Evolutionary conservation across 2,888 invertebrate genomes (phyloP).

Genomic region (Macropis europaea): DNA sequence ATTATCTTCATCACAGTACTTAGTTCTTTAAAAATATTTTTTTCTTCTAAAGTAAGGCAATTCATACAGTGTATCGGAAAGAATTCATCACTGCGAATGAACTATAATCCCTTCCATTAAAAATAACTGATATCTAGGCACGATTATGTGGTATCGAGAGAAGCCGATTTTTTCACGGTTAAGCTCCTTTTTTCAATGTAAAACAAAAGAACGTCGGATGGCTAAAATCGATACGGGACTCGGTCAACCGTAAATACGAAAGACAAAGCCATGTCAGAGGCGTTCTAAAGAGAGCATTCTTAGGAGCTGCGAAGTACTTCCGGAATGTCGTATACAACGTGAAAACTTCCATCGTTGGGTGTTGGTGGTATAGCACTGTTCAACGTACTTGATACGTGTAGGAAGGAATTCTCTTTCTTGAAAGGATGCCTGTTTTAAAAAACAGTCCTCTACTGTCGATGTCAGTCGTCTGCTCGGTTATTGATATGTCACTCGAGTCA

Average conservation of each 20-base stretch:
- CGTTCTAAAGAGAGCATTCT: conserved; percentile 8
- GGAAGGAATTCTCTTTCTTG: neutral
- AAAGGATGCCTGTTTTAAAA: no score
- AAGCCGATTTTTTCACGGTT: neutral
- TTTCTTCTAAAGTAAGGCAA: no score
- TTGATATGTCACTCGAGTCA: no score
- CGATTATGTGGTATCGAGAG: neutral
- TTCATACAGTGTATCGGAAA: no score
- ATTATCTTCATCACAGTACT: no score
- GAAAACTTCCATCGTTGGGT: conserved; percentile 17
- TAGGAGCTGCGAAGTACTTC: conserved; percentile 10
- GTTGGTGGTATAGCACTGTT: neutral
- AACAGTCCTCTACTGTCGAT: no score
- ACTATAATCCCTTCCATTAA: no score
- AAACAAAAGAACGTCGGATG: neutral
- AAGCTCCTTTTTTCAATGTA: neutral
- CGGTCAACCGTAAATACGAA: conserved; percentile 13
- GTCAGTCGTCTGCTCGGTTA: neutral
- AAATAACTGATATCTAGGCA: no score
- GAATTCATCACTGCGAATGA: no score
- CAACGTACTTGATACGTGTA: neutral
- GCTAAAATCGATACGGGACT: conserved; percentile 7
- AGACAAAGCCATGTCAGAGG: neutral
- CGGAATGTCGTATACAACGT: conserved; percentile 4
- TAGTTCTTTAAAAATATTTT: no score